Base-by-base conservation (phyloP, 2,113 vertebrate genomes). In the Cyphomyrus discorhynchus region DNA sequence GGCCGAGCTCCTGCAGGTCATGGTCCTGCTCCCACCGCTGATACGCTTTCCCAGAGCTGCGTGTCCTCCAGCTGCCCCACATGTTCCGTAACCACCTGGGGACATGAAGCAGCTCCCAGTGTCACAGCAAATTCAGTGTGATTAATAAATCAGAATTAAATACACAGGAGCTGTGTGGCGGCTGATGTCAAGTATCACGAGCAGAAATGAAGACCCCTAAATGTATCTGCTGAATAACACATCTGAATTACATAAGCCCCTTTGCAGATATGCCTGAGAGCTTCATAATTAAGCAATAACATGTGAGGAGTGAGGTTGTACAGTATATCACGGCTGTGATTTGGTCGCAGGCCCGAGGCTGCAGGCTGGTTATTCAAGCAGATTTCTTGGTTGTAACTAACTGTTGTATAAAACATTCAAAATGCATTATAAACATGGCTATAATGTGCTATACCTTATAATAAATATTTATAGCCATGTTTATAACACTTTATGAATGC, bases 21-120 rank as follows among this genome's bases (percentile, higher is more conserved):
- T 97, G 93, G 92, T 99, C 98, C 91, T 99, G 98, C 90, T 99
- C 98, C 98, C 98, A 99, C 90, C 98, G 96, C 92, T 96, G 98
- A 85, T 97, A 97, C 0, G 97, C 92, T 87, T 95, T 97, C 89
- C 98, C 97, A 0, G 97, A 97, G 39, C 50, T 9, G 19, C 96
- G 95, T 5, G 96, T 95, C 93, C 95, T 98, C 27, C 98, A 96
- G 85, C 97, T 96, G 87, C 96, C 96, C 98, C 98, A 99, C 98
- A 97, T 98, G 94, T 99, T 99, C 92, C 95, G 96, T 88, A 97
- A 91, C 91, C 93, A 94, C 70, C 94, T 95, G 92, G 10, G 39
- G 0, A 84, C 19, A 24, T 47, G 50, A 1, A 46, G 47, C 31
- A 77, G 0, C 45, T 13, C 45, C 21, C 35, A 1, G 45, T 4